A percentile compares a stretch with the other conserved stretches of the same genome.
phyloP scores from a whole-genome alignment of 2,113 vertebrate genomes.

The Thomomys bottae region DNA sequence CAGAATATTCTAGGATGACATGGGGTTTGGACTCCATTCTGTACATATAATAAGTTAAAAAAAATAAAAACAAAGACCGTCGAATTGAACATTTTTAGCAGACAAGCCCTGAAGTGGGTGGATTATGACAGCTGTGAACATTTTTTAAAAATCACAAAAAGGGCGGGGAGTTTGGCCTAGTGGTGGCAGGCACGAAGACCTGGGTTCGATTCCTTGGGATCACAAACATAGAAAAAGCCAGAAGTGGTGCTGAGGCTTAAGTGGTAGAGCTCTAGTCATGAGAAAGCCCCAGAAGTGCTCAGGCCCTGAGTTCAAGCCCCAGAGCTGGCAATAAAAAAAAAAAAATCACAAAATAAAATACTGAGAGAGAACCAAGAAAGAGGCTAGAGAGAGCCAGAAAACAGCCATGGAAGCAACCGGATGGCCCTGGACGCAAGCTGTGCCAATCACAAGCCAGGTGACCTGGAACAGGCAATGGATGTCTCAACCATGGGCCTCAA shows the following conservation, averaged over 20 bases:
- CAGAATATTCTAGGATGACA: neutral
- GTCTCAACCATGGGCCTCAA: neutral
- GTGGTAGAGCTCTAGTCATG: too few species aligned
- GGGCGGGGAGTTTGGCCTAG: too few species aligned
- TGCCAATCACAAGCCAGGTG: neutral
- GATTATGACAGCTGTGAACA: neutral
- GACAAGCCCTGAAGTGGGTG: neutral
- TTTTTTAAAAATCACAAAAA: neutral
- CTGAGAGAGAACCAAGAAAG: neutral
- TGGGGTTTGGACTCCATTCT: neutral
- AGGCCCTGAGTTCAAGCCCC: too few species aligned
- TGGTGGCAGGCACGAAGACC: too few species aligned
- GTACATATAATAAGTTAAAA: neutral
- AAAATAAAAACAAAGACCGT: neutral
- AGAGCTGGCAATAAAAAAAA: too few species aligned
- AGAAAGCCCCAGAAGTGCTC: neutral
- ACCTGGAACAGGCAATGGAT: too few species aligned
- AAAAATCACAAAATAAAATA: neutral
- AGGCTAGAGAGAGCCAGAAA: neutral
- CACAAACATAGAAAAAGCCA: too few species aligned
- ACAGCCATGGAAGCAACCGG: neutral
- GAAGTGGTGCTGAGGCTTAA: too few species aligned
- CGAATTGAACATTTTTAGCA: neutral
- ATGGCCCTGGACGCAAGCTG: neutral
- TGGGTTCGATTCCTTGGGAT: too few species aligned